Percentiles rank a stretch among this genome's conserved stretches.
phyloP scores from a whole-genome alignment of 2,113 vertebrate species.

The Sceloporus undulatus region DNA sequence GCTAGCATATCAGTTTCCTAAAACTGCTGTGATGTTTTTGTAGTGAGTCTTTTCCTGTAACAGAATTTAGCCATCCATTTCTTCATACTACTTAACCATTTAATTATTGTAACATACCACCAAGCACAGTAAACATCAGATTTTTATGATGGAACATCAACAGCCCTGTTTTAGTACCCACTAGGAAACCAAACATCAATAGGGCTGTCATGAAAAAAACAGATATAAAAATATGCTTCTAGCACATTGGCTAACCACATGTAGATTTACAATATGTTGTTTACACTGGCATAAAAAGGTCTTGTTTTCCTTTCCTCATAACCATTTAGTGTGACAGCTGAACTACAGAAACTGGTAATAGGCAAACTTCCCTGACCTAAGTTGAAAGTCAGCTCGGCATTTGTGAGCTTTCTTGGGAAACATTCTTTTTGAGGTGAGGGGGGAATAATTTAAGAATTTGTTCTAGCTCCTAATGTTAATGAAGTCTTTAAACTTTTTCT shows the following conservation, averaged over 20 bases:
- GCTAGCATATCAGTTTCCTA: background rate
- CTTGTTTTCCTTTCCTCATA: conserved; percentile 24
- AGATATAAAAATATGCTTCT: background rate
- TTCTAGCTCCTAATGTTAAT: background rate
- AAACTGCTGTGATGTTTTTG: background rate
- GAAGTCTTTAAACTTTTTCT: background rate
- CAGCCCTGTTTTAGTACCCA: conserved; percentile 21
- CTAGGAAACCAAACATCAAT: background rate
- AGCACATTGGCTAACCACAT: conserved; percentile 12
- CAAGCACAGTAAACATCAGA: conserved; percentile 20
- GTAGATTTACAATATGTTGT: conserved; percentile 20
- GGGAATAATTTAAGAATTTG: background rate
- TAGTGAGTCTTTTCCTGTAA: background rate
- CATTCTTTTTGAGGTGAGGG: background rate
- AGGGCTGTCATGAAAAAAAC: conserved; percentile 28
- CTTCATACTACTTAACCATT: background rate
- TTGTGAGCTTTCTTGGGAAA: background rate
- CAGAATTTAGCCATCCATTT: conserved; percentile 5
- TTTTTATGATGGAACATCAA: conserved; percentile 50
- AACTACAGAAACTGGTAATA: conserved; percentile 20
- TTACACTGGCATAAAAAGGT: background rate
- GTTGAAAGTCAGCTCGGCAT: background rate
- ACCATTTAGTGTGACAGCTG: conserved; percentile 17
- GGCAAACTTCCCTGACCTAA: background rate
- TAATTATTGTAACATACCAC: conserved; percentile 44